Evolutionary conservation across 2,888 invertebrate species (phyloP), one percentile per base, ranked within the genome.

Genomic region (Endotricha flammealis): DNA sequence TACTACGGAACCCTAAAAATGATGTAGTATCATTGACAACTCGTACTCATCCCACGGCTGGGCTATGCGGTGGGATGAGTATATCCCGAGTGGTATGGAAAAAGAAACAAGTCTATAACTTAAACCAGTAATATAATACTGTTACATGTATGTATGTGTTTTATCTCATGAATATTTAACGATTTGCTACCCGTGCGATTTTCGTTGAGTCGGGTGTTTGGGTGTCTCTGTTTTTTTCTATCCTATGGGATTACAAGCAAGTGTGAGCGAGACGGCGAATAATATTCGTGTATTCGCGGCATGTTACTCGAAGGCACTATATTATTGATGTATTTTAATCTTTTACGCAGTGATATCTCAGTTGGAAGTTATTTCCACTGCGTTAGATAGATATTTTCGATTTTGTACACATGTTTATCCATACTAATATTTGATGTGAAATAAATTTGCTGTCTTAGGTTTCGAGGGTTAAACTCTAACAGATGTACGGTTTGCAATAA

Each of bases 151-250:
- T 49, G 48, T 52, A 52, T 55, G 47, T 55, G 58, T 57, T 62
- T 57, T 53, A 57, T 59, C 66, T 69, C 71, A 74, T 75, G 73
- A 75, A 75, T 75, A 71, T 70, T 65, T 72, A 74, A 72, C 46
- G 35, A 36, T 38, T 50, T 54, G 50, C 46, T 53, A 58, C 55
- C 50, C 57, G 54, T 50, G 57, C 66, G 66, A 69, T 68, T 64
- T 71, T 69, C 61, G 53, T 50, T 40, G 42, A 46, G 34, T 31
- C 35, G 38, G 42, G 46, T 46, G 46, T 38, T 13, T 24, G 43
- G 30, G 42, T 46, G 42, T 42, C 41, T 50, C 34, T 39, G 25
- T 49, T 46, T 42, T 50, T 44, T 44, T 57, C 50, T 47, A 42
- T 28, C 38, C n/a, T 16, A 17, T 14, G 20, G 6, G 10, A 14